A percentile compares a stretch with the other conserved stretches of the same genome.
Evolutionary conservation across 2,888 invertebrate species (phyloP).

Genomic region (Diarsia rubi): DNA sequence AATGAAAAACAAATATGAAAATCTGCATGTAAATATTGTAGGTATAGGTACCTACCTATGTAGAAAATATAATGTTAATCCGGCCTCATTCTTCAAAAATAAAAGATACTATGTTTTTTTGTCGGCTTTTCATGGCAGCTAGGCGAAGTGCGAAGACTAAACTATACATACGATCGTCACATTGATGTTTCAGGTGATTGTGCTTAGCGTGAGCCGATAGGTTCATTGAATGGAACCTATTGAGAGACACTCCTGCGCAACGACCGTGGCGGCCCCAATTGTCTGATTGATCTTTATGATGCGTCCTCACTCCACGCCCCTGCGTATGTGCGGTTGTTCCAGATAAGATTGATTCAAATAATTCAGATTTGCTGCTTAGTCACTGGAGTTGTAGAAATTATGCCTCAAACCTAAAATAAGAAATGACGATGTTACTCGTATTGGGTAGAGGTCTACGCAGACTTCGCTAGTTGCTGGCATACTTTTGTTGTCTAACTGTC

Average conservation of each 20-base stretch:
- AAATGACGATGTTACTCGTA: background rate
- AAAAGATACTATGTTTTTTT: background rate
- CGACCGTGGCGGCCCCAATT: conserved; percentile 88
- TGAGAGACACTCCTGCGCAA: conserved; percentile 88
- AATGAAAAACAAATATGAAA: background rate
- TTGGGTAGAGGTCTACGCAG: background rate
- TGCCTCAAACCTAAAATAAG: background rate
- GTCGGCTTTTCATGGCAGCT: background rate
- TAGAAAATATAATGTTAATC: background rate
- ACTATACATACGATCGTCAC: conserved; percentile 4
- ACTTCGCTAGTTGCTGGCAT: background rate
- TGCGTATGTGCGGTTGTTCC: conserved; percentile 66
- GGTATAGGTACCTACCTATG: background rate
- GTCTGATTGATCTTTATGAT: conserved; percentile 90
- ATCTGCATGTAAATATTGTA: background rate
- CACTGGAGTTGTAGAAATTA: background rate
- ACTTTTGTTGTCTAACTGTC: background rate
- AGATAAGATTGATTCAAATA: conserved; percentile 70
- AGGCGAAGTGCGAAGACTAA: background rate
- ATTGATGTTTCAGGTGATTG: conserved; percentile 47
- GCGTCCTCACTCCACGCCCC: conserved; percentile 81
- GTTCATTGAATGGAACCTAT: conserved; percentile 80
- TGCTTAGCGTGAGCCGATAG: conserved; percentile 55
- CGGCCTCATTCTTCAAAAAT: background rate
- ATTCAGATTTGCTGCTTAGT: conserved; percentile 36